Base-by-base conservation (phyloP, 2,888 invertebrate genomes). In the Cerastis leucographa region DNA sequence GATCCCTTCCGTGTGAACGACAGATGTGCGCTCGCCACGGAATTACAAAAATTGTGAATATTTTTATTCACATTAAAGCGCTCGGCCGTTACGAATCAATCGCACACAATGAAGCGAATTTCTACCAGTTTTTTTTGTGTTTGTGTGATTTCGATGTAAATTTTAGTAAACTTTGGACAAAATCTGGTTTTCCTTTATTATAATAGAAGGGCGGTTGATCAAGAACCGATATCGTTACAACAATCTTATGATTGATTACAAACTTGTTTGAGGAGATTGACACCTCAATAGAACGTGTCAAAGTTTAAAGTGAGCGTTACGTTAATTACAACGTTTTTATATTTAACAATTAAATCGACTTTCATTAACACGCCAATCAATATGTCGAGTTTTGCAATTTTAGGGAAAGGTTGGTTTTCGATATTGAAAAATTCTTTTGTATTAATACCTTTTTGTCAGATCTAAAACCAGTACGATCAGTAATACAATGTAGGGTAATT, bases 61-160 rank as follows among this genome's bases (percentile, higher is more conserved):
- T 96, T 96, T 88, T 95, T 94, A 94, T 95, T 94, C 94, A 92
- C 93, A 95, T 96, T 95, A 96, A 94, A 93, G 91, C 93, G 92
- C 92, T 96, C 94, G 96, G 94, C 96, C 96, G 96, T 96, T 96
- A 96, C 96, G 94, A 96, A 96, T 96, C 96, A 95, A 95, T 94
- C 94, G 94, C 88, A 93, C 92, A 96, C 96, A 96, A 96, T 95
- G 92, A 94, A 94, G 90, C 91, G 92, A 94, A 92, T 94, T 96
- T 94, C 94, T 94, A 92, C 92, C 92, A 92, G 93, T 94, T 95
- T 95, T 94, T 93, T 95, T 94, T 94, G 88, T 94, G 94, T 94
- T 93, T 93, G 92, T 94, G 94, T 92, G 94, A 95, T 96, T 96
- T 96, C 94, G 91, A 96, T 96, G 95, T 95, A 94, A 94, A 95